A percentile compares a stretch with the other conserved stretches of the same genome.
These are phyloP conservation scores for Beaufortia kweichowensis DNA, from an alignment of 2,113 vertebrate species.

Conservation along the genomic window DNA sequence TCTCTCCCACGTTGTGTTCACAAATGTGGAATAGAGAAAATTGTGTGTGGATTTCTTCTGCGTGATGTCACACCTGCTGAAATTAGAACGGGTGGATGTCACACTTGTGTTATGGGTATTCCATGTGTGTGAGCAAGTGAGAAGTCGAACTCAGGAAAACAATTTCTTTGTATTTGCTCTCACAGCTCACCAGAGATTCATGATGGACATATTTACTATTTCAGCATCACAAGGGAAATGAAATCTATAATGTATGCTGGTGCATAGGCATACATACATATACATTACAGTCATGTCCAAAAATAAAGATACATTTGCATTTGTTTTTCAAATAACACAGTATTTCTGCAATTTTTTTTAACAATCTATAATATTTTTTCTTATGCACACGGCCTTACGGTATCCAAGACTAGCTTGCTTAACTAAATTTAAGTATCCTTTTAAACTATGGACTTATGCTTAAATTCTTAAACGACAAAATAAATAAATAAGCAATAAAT, in stretches of 20 bases:
- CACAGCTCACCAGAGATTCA: slow-evolving; percentile 2
- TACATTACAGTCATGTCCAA: not conserved
- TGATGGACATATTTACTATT: slow-evolving; percentile 27
- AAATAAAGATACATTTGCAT: not conserved
- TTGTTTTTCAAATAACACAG: not conserved
- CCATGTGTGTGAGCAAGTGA: slow-evolving; percentile 11
- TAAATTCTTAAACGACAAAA: too few relatives aligned
- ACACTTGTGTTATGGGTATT: not conserved
- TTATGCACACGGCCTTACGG: too few relatives aligned
- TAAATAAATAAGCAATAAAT: too few relatives aligned
- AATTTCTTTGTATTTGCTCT: not conserved
- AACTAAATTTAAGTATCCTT: too few relatives aligned
- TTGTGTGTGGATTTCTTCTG: slow-evolving; percentile 26
- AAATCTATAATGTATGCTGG: not conserved
- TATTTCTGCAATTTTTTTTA: too few relatives aligned
- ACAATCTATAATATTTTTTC: too few relatives aligned
- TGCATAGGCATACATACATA: slow-evolving; percentile 5
- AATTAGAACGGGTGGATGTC: slow-evolving; percentile 34
- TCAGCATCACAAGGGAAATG: slow-evolving; percentile 7
- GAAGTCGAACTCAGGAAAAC: not conserved
- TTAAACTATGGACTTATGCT: too few relatives aligned
- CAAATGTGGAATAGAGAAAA: not conserved
- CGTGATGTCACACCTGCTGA: slow-evolving; percentile 38
- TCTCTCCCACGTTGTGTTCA: slow-evolving; percentile 41
- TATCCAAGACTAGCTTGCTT: too few relatives aligned